A percentile compares a stretch with the other conserved stretches of the same genome.
Conservation (phyloP, 1,140 invertebrate genomes). For the Eciton burchellii region DNA sequence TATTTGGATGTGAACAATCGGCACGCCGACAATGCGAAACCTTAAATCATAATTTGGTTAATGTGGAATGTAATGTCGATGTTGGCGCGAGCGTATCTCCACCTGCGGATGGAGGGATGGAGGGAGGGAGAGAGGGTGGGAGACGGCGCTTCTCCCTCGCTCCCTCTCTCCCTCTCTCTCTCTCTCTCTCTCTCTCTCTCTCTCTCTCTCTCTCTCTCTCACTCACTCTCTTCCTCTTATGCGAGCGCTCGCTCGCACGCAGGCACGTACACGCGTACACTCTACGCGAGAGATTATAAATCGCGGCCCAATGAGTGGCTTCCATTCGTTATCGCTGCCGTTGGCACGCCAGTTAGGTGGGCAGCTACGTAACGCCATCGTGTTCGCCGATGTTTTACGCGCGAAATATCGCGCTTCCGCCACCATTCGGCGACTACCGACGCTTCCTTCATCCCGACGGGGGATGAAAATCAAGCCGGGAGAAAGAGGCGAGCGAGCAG, state of each 20-base stretch:
- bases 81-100: slow-evolving; percentile 78
- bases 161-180: slow-evolving; percentile 69
- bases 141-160: slow-evolving; percentile 4
- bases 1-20: slow-evolving; percentile 84
- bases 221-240: slow-evolving; percentile 62
- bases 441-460: slow-evolving; percentile 26
- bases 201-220: slow-evolving; percentile 62
- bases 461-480: slow-evolving; percentile 14
- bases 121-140: slow-evolving; percentile 5
- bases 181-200: slow-evolving; percentile 66
- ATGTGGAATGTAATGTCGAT: slow-evolving; percentile 85
- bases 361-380: slow-evolving; percentile 65
- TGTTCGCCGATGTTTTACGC: slow-evolving; percentile 77
- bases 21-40: slow-evolving; percentile 81
- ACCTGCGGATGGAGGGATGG: slow-evolving; percentile 68
- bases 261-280: slow-evolving; percentile 45
- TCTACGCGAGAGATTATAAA: slow-evolving; percentile 81
- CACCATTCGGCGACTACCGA: slow-evolving; percentile 57
- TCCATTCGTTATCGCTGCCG: slow-evolving; percentile 82
- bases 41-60: slow-evolving; percentile 86
- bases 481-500: slow-evolving; percentile 16
- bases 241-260: slow-evolving; percentile 61
- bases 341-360: slow-evolving; percentile 75
- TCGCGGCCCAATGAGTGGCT: slow-evolving; percentile 82
- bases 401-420: slow-evolving; percentile 75